Conservation (phyloP, 2,797 vertebrate genomes). For the Aldrovandia affinis region DNA sequence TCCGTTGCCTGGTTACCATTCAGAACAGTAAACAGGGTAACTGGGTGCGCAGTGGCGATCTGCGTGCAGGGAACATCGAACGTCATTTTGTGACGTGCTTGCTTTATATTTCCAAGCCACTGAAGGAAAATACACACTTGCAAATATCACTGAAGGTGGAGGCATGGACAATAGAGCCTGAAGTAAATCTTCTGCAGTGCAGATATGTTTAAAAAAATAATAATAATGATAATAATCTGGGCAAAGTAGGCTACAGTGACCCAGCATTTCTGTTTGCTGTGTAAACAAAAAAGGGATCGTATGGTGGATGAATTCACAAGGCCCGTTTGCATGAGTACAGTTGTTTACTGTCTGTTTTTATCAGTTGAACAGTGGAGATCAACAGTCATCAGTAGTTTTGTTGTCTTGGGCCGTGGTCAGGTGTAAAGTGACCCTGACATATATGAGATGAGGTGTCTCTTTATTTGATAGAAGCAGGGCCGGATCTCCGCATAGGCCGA, state of each 20-base stretch:
- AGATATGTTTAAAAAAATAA: not conserved
- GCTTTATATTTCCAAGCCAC: constrained; percentile 41
- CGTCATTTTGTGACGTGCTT: constrained; percentile 30
- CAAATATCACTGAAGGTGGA: constrained; percentile 3
- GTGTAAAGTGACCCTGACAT: not conserved
- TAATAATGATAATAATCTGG: not conserved
- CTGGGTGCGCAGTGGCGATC: constrained; percentile 61
- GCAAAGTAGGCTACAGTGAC: not conserved
- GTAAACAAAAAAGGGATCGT: not conserved
- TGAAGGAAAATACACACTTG: constrained; percentile 35
- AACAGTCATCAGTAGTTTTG: constrained; percentile 1
- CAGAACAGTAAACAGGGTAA: constrained; percentile 62
- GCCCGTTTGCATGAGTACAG: not conserved
- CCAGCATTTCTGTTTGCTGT: not conserved
- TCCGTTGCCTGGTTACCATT: constrained; percentile 66
- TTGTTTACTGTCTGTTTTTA: constrained; percentile 22
- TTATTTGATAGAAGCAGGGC: not conserved
- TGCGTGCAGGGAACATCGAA: constrained; percentile 42
- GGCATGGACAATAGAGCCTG: not conserved
- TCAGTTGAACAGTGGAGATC: constrained; percentile 19
- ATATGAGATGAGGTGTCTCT: not conserved
- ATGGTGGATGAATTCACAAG: not conserved
- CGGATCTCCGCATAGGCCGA: too few species aligned
- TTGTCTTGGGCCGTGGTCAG: constrained; percentile 6
- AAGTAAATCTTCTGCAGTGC: not conserved